Conservation (phyloP, 2,113 vertebrate genomes). For the Rhynchopsitta pachyrhyncha region DNA sequence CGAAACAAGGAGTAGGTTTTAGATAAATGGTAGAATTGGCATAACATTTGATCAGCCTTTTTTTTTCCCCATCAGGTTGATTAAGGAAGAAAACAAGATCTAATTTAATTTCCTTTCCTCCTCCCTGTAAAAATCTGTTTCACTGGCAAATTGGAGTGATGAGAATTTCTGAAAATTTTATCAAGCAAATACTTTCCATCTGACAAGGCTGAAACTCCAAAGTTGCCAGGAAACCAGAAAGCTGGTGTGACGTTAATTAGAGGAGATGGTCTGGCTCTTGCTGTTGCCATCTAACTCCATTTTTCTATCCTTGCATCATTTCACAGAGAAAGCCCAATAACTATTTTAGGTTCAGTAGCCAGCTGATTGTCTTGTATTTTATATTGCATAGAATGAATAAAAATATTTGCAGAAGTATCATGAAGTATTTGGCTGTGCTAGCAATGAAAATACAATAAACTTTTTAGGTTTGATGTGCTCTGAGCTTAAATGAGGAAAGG, state of each 20-base stretch:
- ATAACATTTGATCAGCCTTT: background rate
- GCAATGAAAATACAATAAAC: background rate
- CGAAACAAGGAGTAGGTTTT: background rate
- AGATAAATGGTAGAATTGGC: background rate
- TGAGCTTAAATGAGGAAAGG: background rate
- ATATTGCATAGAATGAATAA: background rate
- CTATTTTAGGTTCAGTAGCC: background rate
- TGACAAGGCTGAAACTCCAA: constrained; percentile 26
- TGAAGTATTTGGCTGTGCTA: background rate
- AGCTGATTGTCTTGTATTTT: constrained; percentile 11
- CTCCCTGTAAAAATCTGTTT: constrained; percentile 28
- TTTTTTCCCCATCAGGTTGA: background rate
- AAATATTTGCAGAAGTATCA: background rate
- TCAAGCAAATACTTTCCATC: constrained; percentile 19
- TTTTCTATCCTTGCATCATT: background rate
- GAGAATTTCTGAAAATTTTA: constrained; percentile 57
- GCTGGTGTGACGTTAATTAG: constrained; percentile 29
- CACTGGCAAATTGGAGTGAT: constrained; percentile 24
- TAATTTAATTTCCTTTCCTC: background rate
- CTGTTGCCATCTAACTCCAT: background rate
- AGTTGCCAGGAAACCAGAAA: constrained; percentile 43
- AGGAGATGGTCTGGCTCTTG: constrained; percentile 8
- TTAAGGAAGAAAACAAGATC: constrained; percentile 9
- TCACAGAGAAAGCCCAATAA: background rate
- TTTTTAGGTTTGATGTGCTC: background rate